phyloP scores from a whole-genome alignment of 2,888 invertebrate genomes.

The Bugula neritina region DNA sequence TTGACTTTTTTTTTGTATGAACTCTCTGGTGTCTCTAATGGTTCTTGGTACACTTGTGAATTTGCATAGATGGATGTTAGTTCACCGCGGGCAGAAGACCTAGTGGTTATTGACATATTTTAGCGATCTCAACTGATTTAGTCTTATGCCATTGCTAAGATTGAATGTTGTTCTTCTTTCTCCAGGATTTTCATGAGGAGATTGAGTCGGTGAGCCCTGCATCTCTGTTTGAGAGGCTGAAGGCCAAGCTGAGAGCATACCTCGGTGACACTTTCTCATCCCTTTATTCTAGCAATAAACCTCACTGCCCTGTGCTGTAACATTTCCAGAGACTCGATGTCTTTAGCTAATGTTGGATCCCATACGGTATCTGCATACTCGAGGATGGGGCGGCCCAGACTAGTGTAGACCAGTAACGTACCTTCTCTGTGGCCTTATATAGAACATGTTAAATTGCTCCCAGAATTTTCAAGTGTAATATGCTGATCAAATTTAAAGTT shows the following conservation, averaged over 20 bases:
- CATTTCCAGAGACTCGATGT: no score
- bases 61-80: no score
- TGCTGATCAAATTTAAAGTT: background rate
- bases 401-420: background rate
- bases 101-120: background rate
- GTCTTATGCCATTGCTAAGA: background rate
- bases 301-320: no score
- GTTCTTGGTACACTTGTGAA: no score
- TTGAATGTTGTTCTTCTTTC: background rate
- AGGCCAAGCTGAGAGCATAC: no score
- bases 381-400: background rate
- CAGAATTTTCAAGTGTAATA: background rate
- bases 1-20: no score
- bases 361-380: background rate
- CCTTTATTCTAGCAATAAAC: no score
- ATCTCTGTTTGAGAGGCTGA: no score
- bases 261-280: no score
- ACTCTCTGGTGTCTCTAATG: no score
- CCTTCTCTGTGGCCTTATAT: background rate
- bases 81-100: background rate
- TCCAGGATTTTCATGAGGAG: no score
- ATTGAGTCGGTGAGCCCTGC: no score
- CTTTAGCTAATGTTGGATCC: background rate
- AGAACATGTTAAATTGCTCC: background rate
- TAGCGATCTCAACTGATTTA: background rate